Conservation (phyloP, 2,113 vertebrate genomes). For the Leucosticte australis region DNA sequence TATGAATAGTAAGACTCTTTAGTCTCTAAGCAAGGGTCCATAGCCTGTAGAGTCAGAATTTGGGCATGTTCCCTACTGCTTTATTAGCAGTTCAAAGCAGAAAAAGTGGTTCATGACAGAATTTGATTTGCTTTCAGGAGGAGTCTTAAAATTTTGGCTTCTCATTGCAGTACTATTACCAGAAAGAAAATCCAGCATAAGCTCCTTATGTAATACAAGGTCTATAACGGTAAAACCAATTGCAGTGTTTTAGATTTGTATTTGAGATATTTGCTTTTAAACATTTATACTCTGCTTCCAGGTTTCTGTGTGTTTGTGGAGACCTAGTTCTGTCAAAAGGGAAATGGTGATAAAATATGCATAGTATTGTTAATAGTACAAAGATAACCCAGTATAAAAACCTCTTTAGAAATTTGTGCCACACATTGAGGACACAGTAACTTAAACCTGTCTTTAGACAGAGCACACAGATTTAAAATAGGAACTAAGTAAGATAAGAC, state of each 20-base stretch:
- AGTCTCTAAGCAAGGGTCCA: not conserved
- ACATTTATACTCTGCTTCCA: not conserved
- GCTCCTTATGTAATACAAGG: not conserved
- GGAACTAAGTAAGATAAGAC: not conserved
- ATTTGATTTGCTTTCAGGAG: not conserved
- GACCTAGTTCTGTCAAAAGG: constrained; percentile 57
- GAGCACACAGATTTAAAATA: too few relatives aligned
- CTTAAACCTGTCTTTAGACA: not conserved
- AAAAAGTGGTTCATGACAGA: not conserved
- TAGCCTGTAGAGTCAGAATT: not conserved
- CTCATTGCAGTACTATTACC: not conserved
- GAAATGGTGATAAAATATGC: constrained; percentile 37
- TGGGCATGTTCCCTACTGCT: not conserved
- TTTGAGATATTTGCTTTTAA: not conserved
- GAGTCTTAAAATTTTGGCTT: not conserved
- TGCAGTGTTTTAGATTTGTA: not conserved
- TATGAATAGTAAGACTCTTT: not conserved
- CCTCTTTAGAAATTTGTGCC: not conserved
- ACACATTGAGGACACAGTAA: not conserved
- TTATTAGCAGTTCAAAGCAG: not conserved
- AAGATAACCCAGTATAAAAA: not conserved
- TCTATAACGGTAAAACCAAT: not conserved
- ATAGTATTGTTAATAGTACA: constrained; percentile 26
- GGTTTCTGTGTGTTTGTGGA: not conserved
- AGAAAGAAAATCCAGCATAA: not conserved